A percentile compares a stretch with the other conserved stretches of the same genome.
These are phyloP conservation scores for Ooceraea biroi DNA, from an alignment of 1,140 invertebrate species.

Conservation along the genomic window DNA sequence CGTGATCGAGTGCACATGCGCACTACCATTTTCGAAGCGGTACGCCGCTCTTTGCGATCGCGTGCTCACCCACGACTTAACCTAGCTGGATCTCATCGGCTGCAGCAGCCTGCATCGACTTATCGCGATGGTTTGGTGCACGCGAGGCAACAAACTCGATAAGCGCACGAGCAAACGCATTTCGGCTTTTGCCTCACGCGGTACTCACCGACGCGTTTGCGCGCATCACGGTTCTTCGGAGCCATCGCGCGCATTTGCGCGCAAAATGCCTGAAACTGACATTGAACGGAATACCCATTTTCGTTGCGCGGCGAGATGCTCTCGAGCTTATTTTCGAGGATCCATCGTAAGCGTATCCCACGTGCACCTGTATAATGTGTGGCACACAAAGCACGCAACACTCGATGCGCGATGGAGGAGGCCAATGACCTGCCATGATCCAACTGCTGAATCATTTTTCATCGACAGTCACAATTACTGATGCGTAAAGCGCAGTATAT, in stretches of 20 bases:
- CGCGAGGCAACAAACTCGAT: conserved; percentile 15
- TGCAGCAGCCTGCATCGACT: neutral
- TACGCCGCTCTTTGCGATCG: conserved; percentile 22
- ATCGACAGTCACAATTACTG: neutral
- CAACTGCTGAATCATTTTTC: neutral
- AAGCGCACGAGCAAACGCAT: conserved; percentile 25
- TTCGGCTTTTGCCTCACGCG: neutral
- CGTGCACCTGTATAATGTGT: neutral
- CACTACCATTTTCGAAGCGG: conserved; percentile 9
- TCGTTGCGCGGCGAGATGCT: neutral
- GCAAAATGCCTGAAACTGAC: neutral
- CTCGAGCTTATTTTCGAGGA: neutral
- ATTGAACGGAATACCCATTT: neutral
- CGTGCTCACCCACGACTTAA: conserved; percentile 33
- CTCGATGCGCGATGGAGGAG: neutral
- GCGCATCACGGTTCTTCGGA: conserved; percentile 6
- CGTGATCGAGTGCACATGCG: conserved; percentile 48
- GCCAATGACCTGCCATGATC: conserved; percentile 5
- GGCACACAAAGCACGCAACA: neutral
- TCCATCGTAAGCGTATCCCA: no score
- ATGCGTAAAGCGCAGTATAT: no score
- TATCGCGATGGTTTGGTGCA: conserved; percentile 36
- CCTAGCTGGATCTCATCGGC: conserved; percentile 21
- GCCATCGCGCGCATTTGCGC: neutral
- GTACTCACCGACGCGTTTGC: conserved; percentile 26